A percentile compares a stretch with the other conserved stretches of the same genome.
phyloP scores from a whole-genome alignment of 2,888 invertebrate genomes.

The Calameuta idolon region DNA sequence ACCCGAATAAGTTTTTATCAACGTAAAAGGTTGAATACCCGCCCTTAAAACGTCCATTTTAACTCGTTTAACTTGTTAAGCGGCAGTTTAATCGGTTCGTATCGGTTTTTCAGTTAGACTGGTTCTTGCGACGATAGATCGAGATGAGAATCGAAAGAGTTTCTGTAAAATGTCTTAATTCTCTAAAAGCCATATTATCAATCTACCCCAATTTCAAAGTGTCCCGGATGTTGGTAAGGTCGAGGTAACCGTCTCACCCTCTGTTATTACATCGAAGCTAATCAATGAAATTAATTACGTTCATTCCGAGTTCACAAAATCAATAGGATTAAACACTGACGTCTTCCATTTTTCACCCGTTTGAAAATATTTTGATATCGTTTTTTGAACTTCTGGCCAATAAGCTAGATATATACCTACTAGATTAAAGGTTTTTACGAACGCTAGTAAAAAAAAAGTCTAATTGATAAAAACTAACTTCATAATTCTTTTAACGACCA shows the following conservation, averaged over 20 bases:
- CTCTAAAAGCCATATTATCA: not conserved
- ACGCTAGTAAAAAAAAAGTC: constrained; percentile 13
- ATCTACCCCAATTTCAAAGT: not conserved
- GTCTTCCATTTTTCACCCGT: not conserved
- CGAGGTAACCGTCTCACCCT: not conserved
- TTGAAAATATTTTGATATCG: not conserved
- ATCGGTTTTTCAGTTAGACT: not conserved
- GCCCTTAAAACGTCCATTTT: not conserved
- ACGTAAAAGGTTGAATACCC: not conserved
- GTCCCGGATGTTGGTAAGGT: not conserved
- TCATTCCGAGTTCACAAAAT: not conserved
- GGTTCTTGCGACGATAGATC: constrained; percentile 7
- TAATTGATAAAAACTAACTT: constrained; percentile 16
- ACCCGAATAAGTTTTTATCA: not conserved
- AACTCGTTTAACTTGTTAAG: constrained; percentile 1
- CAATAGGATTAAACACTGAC: not conserved
- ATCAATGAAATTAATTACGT: constrained; percentile 17
- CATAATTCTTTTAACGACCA: not conserved
- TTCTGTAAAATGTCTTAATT: constrained; percentile 1
- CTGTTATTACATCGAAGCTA: not conserved
- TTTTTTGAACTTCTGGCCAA: not conserved
- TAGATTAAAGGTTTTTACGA: constrained; percentile 8
- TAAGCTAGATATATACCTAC: not conserved
- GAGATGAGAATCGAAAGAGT: not conserved
- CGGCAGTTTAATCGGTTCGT: not conserved